Conservation (phyloP, 2,113 vertebrate species). For the Mus spicilegus region DNA sequence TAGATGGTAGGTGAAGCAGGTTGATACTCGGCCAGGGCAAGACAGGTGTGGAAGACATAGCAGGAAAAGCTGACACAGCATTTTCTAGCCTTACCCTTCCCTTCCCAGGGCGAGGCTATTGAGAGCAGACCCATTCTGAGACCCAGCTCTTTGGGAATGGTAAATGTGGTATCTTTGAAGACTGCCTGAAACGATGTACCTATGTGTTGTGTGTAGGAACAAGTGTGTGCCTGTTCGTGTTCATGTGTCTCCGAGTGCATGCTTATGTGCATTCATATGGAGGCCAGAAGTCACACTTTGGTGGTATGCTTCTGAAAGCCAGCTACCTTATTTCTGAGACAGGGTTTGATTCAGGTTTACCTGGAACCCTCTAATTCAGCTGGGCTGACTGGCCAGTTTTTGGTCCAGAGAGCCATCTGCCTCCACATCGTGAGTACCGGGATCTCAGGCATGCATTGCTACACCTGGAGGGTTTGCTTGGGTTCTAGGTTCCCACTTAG, state of each 20-base stretch:
- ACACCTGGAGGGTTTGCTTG: background rate
- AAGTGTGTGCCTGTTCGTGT: background rate
- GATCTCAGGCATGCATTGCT: background rate
- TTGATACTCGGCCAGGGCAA: rapidly evolving
- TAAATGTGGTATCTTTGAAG: background rate
- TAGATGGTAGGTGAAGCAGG: too few relatives aligned
- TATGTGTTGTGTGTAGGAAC: too few relatives aligned
- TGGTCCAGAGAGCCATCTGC: rapidly evolving
- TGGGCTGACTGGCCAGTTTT: background rate
- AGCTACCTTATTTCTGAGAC: background rate
- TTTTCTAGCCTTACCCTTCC: rapidly evolving
- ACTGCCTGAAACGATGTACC: background rate
- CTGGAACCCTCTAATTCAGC: background rate
- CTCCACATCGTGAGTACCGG: too few relatives aligned
- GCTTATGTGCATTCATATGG: too few relatives aligned
- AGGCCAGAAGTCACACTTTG: background rate
- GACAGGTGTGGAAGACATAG: background rate
- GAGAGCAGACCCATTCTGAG: background rate
- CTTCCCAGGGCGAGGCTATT: background rate
- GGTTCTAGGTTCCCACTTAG: background rate
- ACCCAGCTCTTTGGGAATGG: background rate
- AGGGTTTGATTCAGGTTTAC: background rate
- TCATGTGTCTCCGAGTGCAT: background rate
- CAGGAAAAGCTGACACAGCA: background rate
- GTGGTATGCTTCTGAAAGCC: background rate